Base-by-base conservation (phyloP, 2,113 vertebrate genomes). In the Glareola pratincola region DNA sequence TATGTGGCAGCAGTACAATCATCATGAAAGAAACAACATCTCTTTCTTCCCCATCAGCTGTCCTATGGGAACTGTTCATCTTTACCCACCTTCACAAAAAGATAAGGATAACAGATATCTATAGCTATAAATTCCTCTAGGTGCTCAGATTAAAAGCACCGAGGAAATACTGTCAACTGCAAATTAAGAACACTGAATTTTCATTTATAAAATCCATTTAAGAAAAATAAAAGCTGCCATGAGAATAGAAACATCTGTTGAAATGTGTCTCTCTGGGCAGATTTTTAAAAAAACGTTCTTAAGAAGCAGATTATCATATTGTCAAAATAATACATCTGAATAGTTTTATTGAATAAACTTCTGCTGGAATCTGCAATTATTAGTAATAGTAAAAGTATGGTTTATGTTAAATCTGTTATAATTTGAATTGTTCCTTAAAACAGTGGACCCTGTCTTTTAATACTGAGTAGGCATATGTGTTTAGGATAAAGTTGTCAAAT, bases 391-490 rank as follows among this genome's bases (percentile, higher is more conserved):
- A 19, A 24, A 79, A 56, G 3, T 57, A 45, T 32, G 9, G 2
- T 39, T 54, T 77, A 39, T 57, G 12, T 45, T 84, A 71, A 78
- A 48, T 8, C 1, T 60, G 4, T 8, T 64, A 62, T 80, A 72
- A 37, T 76, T 79, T 68, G 29, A 10, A 1, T 47, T 5, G 85
- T 84, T 80, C 54, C 16, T 69, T 66, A 39, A 71, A 85, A 87
- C 3, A 45, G 2, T 34, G 4, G 1, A 6, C 12, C 3, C 1
- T 37, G 0, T 53, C 27, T 69, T 81, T 54, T 92, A 60, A 48
- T 41, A 37, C 10, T 14, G 20, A 60, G 6, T 47, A 47, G 14
- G 3, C 29, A 32, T 6, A 51, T 3, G 9, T 69, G 9, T 60
- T 69, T n/a, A 77, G 5, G 12, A 32, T 12, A 63, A 63, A 41